Percentiles rank a stretch among this genome's conserved stretches.
phyloP scores from a whole-genome alignment of 2,113 vertebrate genomes.

The Alethe diademata region DNA sequence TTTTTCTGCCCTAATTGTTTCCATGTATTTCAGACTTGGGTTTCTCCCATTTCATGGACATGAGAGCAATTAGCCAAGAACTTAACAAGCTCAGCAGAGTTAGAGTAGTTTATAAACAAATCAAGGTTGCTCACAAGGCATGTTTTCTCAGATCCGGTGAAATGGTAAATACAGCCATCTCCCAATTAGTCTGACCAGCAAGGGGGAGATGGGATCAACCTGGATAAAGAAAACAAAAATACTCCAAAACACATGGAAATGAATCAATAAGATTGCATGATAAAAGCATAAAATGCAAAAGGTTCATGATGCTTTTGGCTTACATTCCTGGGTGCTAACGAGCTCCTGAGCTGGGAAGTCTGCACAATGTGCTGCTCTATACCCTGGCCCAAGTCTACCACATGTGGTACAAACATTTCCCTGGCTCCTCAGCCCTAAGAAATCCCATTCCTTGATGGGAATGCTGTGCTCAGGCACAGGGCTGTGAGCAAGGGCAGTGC shows the following conservation, averaged over 20 bases:
- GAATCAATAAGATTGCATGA: not conserved
- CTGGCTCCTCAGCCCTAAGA: not conserved
- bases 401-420: not conserved
- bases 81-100: conserved; percentile 62
- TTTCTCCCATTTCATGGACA: conserved; percentile 59
- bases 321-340: not conserved
- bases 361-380: not conserved
- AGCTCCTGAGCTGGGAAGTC: not conserved
- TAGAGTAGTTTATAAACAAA: conserved; percentile 64
- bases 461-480: not conserved
- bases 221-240: conserved; percentile 24
- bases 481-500: not conserved
- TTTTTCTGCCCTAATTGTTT: conserved; percentile 48
- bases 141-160: conserved; percentile 40
- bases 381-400: not conserved
- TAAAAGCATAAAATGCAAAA: not conserved
- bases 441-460: not conserved
- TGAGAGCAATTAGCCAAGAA: conserved; percentile 62
- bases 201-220: conserved; percentile 22
- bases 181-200: not conserved
- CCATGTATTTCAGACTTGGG: conserved; percentile 47
- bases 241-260: conserved; percentile 31
- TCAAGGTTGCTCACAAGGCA: conserved; percentile 33
- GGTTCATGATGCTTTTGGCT: conserved; percentile 20
- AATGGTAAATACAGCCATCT: conserved; percentile 49